Evolutionary conservation across 2,888 invertebrate species (phyloP), one percentile per base, ranked within the genome.

Genomic region (Quadriops clusia): DNA sequence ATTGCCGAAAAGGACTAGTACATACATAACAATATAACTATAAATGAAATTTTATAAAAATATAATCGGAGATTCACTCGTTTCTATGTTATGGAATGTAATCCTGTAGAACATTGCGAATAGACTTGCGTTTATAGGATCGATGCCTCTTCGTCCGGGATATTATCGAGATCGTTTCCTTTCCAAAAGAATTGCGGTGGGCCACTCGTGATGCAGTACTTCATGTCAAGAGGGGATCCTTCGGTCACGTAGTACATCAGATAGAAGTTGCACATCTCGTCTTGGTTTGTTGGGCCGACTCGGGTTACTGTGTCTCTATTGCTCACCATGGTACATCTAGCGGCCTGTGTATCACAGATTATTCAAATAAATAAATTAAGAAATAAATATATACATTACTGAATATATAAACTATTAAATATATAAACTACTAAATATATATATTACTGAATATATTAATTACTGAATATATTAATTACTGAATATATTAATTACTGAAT

Each of bases 191-290:
- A 93, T 41, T 58, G 58, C 0, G 94, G 93, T 2, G 93, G 86
- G 4, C 94, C 94, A 30, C 64, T 59, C 3, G 79, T 74, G 54
- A 89, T 89, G 56, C 85, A 90, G 51, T 84, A 84, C 56, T 85
- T 83, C 60, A 74, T 76, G 0, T 75, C 60, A 3, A 90, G 59
- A 0, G 87, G 85, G 3, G 74, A 68, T 8, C 70, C 74, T 29
- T 78, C 70, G 30, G 86, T 74, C 0, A 89, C 85, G 65, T 85
- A 91, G 58, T 91, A 91, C 86, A 91, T 87, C 2, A 93, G 58
- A 60, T 93, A 93, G 61, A 91, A 90, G 61, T 91, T 93, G 64
- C 91, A 93, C 91, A 93, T 93, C 61, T 93, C 91, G 47, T 91
- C 86, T 8, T 76, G 70, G 53, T 83, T 85, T 14, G 90, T 90